Conservation (phyloP, 2,888 invertebrate species). For the Drosophila merina region DNA sequence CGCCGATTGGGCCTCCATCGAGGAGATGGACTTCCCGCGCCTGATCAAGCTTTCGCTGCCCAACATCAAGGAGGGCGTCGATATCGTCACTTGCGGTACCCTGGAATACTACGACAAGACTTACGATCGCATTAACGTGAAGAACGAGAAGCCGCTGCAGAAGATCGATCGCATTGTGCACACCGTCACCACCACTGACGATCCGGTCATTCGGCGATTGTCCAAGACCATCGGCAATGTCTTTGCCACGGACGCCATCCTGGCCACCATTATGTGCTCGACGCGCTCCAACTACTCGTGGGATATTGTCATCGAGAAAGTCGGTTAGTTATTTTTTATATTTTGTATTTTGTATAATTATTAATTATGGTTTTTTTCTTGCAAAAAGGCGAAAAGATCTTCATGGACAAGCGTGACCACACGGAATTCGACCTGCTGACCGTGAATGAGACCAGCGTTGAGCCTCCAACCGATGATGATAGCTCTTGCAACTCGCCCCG, state of each 20-base stretch:
- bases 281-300: constrained; percentile 99
- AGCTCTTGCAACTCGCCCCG: constrained; percentile 97
- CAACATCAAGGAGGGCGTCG: constrained; percentile 93
- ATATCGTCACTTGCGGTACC: constrained; percentile 94
- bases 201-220: constrained; percentile 96
- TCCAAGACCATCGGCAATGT: constrained; percentile 98
- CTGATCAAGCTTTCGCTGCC: constrained; percentile 96
- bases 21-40: constrained; percentile 99
- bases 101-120: constrained; percentile 98
- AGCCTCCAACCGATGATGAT: constrained; percentile 98
- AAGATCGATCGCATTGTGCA: constrained; percentile 98
- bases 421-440: constrained; percentile 98
- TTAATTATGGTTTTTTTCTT: background rate
- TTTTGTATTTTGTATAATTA: background rate
- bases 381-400: constrained; percentile 91
- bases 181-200: constrained; percentile 97
- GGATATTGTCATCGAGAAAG: constrained; percentile 99
- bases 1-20: constrained; percentile 98
- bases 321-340: constrained; percentile 85
- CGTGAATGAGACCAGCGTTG: constrained; percentile 98
- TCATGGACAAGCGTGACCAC: constrained; percentile 99
- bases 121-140: constrained; percentile 98
- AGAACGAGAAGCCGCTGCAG: constrained; percentile 95
- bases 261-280: constrained; percentile 99
- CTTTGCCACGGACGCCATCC: constrained; percentile 98